Evolutionary conservation across 2,113 vertebrate genomes (phyloP).

Genomic region (Leptobrachium leishanense): DNA sequence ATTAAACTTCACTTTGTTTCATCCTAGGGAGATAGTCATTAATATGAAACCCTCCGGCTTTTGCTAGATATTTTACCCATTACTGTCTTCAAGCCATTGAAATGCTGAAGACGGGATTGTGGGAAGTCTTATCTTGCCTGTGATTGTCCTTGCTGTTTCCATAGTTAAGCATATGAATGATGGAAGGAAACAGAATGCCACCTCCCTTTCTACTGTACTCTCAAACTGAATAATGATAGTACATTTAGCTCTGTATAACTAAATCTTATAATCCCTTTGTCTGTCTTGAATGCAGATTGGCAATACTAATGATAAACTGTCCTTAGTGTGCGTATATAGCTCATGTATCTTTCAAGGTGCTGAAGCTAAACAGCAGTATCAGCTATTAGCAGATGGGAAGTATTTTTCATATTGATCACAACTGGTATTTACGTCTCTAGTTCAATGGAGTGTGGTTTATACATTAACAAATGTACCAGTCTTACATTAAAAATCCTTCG

Average conservation of each 20-base stretch:
- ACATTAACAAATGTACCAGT: background rate
- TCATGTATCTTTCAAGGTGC: constrained; percentile 34
- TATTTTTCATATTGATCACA: constrained; percentile 31
- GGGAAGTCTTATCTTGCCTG: constrained; percentile 27
- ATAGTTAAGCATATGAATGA: constrained; percentile 39
- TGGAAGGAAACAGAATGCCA: constrained; percentile 19
- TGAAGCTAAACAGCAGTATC: constrained; percentile 35
- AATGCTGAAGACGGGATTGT: constrained; percentile 17
- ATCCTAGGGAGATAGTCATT: constrained; percentile 28
- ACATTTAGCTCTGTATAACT: constrained; percentile 42
- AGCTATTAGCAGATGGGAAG: constrained; percentile 32
- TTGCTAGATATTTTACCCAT: constrained; percentile 32
- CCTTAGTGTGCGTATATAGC: constrained; percentile 29
- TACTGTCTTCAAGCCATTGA: constrained; percentile 35
- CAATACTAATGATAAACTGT: constrained; percentile 45
- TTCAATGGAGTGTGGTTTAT: background rate
- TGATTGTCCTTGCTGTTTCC: constrained; percentile 43
- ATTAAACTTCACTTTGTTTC: constrained; percentile 17
- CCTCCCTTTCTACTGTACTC: constrained; percentile 34
- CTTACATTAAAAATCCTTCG: too few species aligned
- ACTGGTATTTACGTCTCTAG: constrained; percentile 11
- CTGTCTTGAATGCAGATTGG: constrained; percentile 40
- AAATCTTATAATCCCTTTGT: constrained; percentile 47
- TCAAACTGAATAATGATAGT: constrained; percentile 42
- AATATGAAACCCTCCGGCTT: constrained; percentile 25